Conservation (phyloP, 2,113 vertebrate genomes). For the Megaptera novaeangliae region DNA sequence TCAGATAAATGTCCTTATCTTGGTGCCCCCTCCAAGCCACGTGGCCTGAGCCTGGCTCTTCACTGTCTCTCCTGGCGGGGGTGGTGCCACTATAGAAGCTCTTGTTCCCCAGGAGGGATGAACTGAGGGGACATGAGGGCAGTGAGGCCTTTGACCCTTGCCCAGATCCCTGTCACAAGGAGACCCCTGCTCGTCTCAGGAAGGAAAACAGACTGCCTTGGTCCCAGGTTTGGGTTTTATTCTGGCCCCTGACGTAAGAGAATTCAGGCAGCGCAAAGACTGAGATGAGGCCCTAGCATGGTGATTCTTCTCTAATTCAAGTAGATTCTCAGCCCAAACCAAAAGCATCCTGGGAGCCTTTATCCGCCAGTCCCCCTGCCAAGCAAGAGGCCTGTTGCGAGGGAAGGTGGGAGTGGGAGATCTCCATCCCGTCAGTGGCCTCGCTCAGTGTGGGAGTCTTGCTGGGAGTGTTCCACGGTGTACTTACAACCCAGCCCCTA, state of each 20-base stretch:
- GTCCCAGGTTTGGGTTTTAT: background rate
- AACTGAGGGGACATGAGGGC: too few relatives aligned
- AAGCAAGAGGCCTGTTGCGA: background rate
- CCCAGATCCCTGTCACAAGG: background rate
- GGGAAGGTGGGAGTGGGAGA: background rate
- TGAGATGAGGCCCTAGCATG: background rate
- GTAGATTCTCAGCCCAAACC: background rate
- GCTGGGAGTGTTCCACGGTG: background rate
- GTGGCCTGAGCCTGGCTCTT: background rate
- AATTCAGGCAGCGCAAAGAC: background rate
- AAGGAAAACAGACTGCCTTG: background rate
- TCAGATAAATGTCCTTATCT: too few relatives aligned
- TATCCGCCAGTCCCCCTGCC: too few relatives aligned
- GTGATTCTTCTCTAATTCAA: background rate
- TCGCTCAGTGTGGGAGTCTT: rapidly evolving
- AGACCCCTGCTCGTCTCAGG: background rate
- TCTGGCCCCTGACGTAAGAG: background rate
- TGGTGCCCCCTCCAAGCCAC: background rate
- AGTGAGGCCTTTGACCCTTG: background rate
- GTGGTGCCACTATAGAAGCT: background rate
- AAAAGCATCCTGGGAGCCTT: background rate
- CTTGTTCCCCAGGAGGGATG: background rate
- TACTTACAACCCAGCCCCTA: rapidly evolving
- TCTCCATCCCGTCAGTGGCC: background rate
- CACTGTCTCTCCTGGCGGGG: background rate